A percentile compares a stretch with the other conserved stretches of the same genome.
Evolutionary conservation across 2,797 vertebrate species (phyloP).

Genomic region (Buphagus erythrorhynchus): DNA sequence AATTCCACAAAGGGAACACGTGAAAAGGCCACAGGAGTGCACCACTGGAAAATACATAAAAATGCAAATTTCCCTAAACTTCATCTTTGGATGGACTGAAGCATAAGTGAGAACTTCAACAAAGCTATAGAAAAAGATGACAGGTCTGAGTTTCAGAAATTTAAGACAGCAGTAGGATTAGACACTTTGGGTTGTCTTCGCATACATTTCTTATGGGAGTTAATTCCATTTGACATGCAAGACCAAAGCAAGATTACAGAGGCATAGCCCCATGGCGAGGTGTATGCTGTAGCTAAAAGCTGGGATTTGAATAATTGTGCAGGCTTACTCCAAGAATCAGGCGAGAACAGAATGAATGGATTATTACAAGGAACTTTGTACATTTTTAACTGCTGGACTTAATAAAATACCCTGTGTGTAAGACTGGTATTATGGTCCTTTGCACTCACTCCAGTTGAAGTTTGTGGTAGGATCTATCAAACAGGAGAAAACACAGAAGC

Average conservation of each 20-base stretch:
- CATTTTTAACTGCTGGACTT: constrained; percentile 87
- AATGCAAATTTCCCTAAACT: constrained; percentile 82
- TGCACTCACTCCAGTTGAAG: constrained; percentile 80
- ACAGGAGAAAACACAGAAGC: constrained; percentile 75
- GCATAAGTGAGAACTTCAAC: constrained; percentile 82
- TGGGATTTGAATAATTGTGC: constrained; percentile 99
- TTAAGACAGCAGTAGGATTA: constrained; percentile 96
- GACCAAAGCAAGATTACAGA: constrained; percentile 99
- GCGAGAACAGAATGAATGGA: constrained; percentile 98
- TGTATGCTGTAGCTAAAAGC: constrained; percentile 98
- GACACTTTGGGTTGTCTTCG: constrained; percentile 96
- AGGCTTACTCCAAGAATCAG: constrained; percentile 97
- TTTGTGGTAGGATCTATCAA: constrained; percentile 82
- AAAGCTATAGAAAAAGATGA: constrained; percentile 87
- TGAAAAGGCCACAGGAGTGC: constrained; percentile 72
- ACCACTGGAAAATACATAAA: constrained; percentile 76
- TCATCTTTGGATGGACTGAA: constrained; percentile 78
- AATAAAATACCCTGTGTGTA: constrained; percentile 81
- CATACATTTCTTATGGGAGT: constrained; percentile 99
- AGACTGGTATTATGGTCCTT: constrained; percentile 82
- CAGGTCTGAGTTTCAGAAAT: constrained; percentile 98
- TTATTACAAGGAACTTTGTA: constrained; percentile 91
- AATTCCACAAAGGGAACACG: constrained; percentile 65
- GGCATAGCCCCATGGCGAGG: constrained; percentile 96
- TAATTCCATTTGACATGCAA: constrained; percentile 99